Conservation (phyloP, 2,797 vertebrate species). For the Luscinia megarhynchos region DNA sequence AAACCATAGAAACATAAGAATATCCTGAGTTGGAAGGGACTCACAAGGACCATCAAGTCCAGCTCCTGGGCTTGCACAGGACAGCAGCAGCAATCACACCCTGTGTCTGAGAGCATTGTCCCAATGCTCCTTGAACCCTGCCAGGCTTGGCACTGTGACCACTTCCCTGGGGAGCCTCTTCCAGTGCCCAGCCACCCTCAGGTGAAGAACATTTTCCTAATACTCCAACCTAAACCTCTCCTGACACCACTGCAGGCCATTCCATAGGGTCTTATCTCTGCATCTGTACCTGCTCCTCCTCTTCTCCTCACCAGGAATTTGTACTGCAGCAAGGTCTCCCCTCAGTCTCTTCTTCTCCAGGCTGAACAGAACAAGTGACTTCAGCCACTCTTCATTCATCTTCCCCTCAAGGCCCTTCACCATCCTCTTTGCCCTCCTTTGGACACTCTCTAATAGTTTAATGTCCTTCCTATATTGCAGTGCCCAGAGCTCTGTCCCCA, state of each 20-base stretch:
- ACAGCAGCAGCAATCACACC: too few species aligned
- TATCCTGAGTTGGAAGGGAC: background rate
- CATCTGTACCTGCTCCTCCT: accelerated
- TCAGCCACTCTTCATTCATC: background rate
- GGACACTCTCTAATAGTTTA: too few species aligned
- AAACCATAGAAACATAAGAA: background rate
- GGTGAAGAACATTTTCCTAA: background rate
- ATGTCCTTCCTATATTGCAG: background rate
- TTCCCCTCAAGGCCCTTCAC: background rate
- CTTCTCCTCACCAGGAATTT: background rate
- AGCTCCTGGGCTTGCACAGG: background rate
- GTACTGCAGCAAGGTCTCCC: background rate
- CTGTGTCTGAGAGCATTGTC: background rate
- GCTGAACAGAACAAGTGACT: background rate
- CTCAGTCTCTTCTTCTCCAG: background rate
- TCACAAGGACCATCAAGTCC: background rate
- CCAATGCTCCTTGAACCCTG: background rate
- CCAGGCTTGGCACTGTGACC: background rate
- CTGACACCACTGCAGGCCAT: background rate
- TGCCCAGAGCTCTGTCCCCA: background rate
- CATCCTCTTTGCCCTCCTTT: background rate
- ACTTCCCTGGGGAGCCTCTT: background rate
- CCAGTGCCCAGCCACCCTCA: background rate
- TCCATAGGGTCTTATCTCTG: background rate
- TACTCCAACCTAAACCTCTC: background rate